Conservation (phyloP, 2,888 invertebrate genomes). For the Dioctria linearis region DNA sequence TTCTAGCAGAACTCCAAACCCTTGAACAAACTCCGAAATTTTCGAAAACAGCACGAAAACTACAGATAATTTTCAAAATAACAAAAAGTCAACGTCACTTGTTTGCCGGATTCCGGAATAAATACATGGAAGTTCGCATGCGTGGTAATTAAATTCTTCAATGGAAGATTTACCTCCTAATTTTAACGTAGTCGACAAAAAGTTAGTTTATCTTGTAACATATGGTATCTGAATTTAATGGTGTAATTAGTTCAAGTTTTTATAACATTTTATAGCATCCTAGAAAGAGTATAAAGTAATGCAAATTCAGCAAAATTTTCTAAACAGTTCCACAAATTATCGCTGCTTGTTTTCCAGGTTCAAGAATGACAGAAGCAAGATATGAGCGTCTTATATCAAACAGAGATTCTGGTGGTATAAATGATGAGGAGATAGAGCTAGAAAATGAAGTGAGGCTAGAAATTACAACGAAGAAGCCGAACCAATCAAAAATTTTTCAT, state of each 20-base stretch:
- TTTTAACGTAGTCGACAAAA: slow-evolving; percentile 2
- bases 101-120: background rate
- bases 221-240: background rate
- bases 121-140: slow-evolving; percentile 16
- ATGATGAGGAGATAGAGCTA: slow-evolving; percentile 63
- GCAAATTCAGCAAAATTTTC: background rate
- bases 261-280: too few relatives aligned
- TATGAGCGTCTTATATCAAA: slow-evolving; percentile 67
- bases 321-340: background rate
- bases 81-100: too few relatives aligned
- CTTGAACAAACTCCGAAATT: background rate
- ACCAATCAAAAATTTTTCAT: slow-evolving; percentile 66
- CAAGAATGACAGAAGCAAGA: slow-evolving; percentile 63
- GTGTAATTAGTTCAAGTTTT: too few relatives aligned
- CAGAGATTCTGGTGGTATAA: slow-evolving; percentile 59
- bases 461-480: slow-evolving; percentile 10
- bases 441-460: slow-evolving; percentile 53
- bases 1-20: too few relatives aligned
- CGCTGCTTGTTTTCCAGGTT: slow-evolving; percentile 3
- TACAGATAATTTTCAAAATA: background rate
- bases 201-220: background rate
- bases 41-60: background rate
- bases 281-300: too few relatives aligned
- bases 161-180: slow-evolving; percentile 15
- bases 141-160: slow-evolving; percentile 15